Evolutionary conservation across 1,140 invertebrate genomes (phyloP), one percentile per base, ranked within the genome.

Genomic region (Drosophila tani): DNA sequence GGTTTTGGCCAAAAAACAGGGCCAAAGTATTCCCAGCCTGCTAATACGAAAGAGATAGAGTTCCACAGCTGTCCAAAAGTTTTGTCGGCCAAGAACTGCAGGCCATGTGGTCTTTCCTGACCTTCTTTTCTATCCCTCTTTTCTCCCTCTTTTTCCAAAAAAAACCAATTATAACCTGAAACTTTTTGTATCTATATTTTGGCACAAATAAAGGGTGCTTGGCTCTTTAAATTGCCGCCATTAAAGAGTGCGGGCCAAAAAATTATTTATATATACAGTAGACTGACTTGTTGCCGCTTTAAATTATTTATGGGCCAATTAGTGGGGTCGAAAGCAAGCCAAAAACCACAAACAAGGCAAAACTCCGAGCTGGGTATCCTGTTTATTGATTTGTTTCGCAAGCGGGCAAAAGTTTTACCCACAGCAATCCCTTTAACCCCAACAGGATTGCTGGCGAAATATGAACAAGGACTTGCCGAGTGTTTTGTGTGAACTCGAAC

Each of bases 231-330:
- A 38, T 15, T 24, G 56, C 27, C 35, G 35, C 27, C 41, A 11
- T 40, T 40, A 43, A 76, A 67, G 29, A 41, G 4, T 19, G 14
- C 6, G 11, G 59, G 4, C 21, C 17, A 21, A 14, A 17, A 38
- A 55, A 73, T 66, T 57, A 59, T 77, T 46, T 75, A 49, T 51
- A 27, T 63, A 50, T 53, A 64, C 69, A 21, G 55, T 4, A 17
- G 47, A 58, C 41, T 79, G 79, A 79, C 82, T 82, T 82, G 62
- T 86, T 79, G 82, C 68, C 82, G 29, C 53, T 77, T 71, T 68
- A 83, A 59, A 88, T 83, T 84, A 88, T 87, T 81, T 84, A 87
- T 87, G 83, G 81, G 64, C 77, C 84, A 87, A 87, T 87, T 87
- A 87, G 77, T 80, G 73, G 59, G 53, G 58, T 60, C 53, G 45